Evolutionary conservation across 1,140 invertebrate species (phyloP), one percentile per base, ranked within the genome.

Genomic region (Bombus waltoni): DNA sequence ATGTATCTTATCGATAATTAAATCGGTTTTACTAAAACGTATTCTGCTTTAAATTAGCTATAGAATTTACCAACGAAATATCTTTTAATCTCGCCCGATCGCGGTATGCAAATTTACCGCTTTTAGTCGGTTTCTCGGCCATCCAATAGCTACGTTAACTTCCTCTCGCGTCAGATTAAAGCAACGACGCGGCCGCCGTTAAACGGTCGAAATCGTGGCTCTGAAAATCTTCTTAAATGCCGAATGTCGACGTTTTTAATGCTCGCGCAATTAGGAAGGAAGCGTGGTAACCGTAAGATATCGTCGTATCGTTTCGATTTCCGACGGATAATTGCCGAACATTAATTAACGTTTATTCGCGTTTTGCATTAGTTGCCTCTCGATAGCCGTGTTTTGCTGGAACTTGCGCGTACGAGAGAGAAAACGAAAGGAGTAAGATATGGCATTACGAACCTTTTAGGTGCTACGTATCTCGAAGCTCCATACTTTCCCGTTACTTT

Each of bases 331-430:
- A 35, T 40, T 2, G 5, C 6, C 25, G 53, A 5, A 35, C 80
- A 35, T 74, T 65, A 65, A 82, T 82, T 82, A 62, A 71, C 25
- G 32, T 82, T 82, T 74, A 65, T 83, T 75, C 78, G 81, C 38
- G 71, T 81, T 53, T 88, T 38, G 77, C 87, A 78, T 88, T 88
- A 89, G 72, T 85, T 59, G 72, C 74, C 73, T 35, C 18, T 15
- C 86, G 86, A 87, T 85, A 87, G 74, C n/a, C 44, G 47, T 6
- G 47, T 22, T 53, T 22, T 53, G 18, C 47, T 22, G 0, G 47
- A 1, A 53, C 38, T 40, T 38, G 10, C 1, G 47, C 18, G 47
- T 18, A 8, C 6, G 25, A 79, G 70, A 38, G 1, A 22, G 38
- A 1, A 11, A 44, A 13, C 9, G 18, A n/a, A 42, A 15, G 53